Base-by-base conservation (phyloP, 2,113 vertebrate genomes). In the Delphinapterus leucas region DNA sequence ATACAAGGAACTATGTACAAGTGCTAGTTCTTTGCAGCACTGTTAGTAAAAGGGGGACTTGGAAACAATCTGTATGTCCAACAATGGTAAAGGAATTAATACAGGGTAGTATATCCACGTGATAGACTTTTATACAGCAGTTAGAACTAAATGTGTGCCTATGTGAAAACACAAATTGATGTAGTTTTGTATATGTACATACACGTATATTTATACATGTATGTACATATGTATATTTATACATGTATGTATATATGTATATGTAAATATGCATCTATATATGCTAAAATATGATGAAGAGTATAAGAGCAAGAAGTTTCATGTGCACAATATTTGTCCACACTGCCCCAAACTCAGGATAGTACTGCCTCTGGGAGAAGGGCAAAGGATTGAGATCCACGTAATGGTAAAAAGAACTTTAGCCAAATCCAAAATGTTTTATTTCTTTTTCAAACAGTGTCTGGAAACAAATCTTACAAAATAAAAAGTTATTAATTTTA, bases 381-480 rank as follows among this genome's bases (percentile, higher is more conserved):
- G 26, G 25, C 20, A 33, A 36, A 58, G 36, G 38, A 36, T 11
- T 61, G 82, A 84, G 58, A 63, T 26, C 6, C 49, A 61, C 36
- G 67, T 79, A 87, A 65, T 14, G 26, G 8, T 70, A 90, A 86
- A 92, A 11, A 28, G 11, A 92, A 89, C 20, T 60, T 89, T 77
- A 60, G 58, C 36, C 47, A 83, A 77, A 93, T 91, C 12, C 33
- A 88, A 90, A 65, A 84, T 80, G 3, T 74, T 70, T 71, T 83
- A 23, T 65, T 91, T 83, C 10, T 53, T 63, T 90, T 80, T 49
- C n/a, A 92, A 95, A 76, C 6, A 87, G 41, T 81, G 65, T 28
- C 31, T 90, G 33, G 38, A 91, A 97, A 82, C 60, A 94, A 85
- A 93, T 81, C 55, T 90, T 60, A 84, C 11, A 86, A 86, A 89